Base-by-base conservation (phyloP, 2,113 vertebrate species). In the Rhea americana region DNA sequence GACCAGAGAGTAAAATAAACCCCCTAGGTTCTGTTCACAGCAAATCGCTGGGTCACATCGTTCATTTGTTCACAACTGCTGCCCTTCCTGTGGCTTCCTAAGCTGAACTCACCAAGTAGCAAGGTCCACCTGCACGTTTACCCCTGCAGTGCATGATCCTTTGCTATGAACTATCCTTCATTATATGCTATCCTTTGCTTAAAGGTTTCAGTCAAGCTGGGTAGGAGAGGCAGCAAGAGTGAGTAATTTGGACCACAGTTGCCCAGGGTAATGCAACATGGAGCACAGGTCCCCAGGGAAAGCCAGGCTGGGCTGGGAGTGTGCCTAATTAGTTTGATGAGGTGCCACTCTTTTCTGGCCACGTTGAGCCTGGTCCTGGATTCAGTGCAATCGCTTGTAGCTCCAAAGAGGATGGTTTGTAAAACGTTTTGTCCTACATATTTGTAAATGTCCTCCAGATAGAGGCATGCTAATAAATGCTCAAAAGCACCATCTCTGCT, bases 31-130 rank as follows among this genome's bases (percentile, higher is more conserved):
- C 26, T 30, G 83, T 16, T 11, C 41, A 43, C 20, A 20, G 8
- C 7, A 62, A 75, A 47, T 25, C 30, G 18, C 17, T 66, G 5
- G 22, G 70, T 87, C 39, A n/a, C 16, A 39, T 5, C n/a, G 32
- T 61, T 11, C 35, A 3, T 20, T 55, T 51, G n/a, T 35, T n/a
- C 32, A 39, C 9, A 61, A 19, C 35, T 24, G 14, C 58, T 76
- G 37, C 47, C 51, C 78, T 82, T 79, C 21, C 65, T 0, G 0
- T 43, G 43, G 43, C 32, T 21, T 93, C 24, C 12, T 26, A 86
- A 24, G 45, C 13, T 4, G 4, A 4, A 1, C 4, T 55, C 47
- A 10, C 50, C 5, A 24, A 32, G 22, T 37, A 75, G 9, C 0
- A 2, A 56, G 9, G 19, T 61, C 25, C 43, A 22, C 10, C 35